These are phyloP conservation scores for Apeltes quadracus DNA, from an alignment of 2,113 vertebrate species.

Conservation along the genomic window DNA sequence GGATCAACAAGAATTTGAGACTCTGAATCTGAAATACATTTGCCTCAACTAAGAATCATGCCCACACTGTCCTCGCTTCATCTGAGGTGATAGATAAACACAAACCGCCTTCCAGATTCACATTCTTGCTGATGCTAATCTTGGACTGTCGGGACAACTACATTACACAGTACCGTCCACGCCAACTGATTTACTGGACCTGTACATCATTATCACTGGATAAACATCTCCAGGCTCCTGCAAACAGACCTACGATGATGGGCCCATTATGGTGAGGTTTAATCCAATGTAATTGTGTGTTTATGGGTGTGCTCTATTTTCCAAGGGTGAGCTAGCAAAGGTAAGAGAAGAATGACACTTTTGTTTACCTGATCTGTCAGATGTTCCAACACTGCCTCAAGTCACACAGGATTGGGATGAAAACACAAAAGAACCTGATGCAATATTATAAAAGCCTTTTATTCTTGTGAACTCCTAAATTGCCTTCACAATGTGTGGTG, in stretches of 20 bases:
- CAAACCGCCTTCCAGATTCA: not conserved
- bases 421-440: not conserved
- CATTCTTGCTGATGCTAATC: slow-evolving; percentile 10
- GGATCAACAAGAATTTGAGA: not conserved
- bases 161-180: slow-evolving; percentile 6
- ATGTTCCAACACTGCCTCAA: not conserved
- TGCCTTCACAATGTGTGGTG: not conserved
- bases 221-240: slow-evolving; percentile 31
- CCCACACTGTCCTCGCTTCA: not conserved
- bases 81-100: slow-evolving; percentile 4
- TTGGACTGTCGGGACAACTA: slow-evolving; percentile 29
- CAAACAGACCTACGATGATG: slow-evolving; percentile 22
- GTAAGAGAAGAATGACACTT: not conserved
- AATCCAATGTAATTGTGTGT: slow-evolving; percentile 46
- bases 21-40: not conserved
- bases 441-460: not conserved
- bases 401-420: not conserved
- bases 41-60: not conserved
- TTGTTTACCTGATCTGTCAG: slow-evolving; percentile 16
- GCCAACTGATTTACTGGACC: slow-evolving; percentile 12
- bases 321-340: slow-evolving; percentile 19
- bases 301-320: slow-evolving; percentile 26
- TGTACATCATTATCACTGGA: slow-evolving; percentile 9
- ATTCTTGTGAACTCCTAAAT: slow-evolving; percentile 11
- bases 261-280: slow-evolving; percentile 15